phyloP scores from a whole-genome alignment of 2,888 invertebrate species.

The Gisinianus flammeolus region DNA sequence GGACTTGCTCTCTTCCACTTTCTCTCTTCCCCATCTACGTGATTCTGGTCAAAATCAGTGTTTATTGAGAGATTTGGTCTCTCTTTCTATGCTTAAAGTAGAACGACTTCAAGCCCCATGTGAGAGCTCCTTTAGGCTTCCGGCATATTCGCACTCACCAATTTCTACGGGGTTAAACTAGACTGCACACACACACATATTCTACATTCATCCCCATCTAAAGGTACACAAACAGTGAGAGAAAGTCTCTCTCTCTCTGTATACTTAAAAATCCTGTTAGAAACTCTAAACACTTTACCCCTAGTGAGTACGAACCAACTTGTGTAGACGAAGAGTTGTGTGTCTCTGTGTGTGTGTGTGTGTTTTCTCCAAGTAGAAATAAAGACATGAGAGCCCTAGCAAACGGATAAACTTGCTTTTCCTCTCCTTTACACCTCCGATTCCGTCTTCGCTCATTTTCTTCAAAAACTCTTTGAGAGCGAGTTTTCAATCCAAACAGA shows the following conservation, averaged over 20 bases:
- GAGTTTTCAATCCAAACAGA: constrained; percentile 51
- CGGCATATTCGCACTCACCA: not conserved
- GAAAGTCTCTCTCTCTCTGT: not conserved
- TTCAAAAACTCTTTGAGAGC: not conserved
- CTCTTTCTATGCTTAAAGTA: constrained; percentile 10
- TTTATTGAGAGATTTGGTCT: constrained; percentile 55
- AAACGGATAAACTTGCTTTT: not conserved
- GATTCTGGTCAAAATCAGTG: constrained; percentile 56
- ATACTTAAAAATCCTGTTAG: not conserved
- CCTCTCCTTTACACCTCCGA: no score
- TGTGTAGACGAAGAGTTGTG: no score
- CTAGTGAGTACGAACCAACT: no score
- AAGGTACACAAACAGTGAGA: not conserved
- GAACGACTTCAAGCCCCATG: constrained; percentile 32
- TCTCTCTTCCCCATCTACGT: constrained; percentile 42
- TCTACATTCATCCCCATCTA: not conserved
- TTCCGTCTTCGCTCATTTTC: not conserved
- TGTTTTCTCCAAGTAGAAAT: no score
- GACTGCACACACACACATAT: not conserved
- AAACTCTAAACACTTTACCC: not conserved
- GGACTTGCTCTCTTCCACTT: constrained; percentile 24
- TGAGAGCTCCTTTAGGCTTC: constrained; percentile 20
- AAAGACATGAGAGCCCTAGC: no score
- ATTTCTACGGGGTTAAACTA: not conserved
- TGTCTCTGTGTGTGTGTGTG: no score